Evolutionary conservation across 2,888 invertebrate species (phyloP).

Genomic region (Leptinotarsa haldemani): DNA sequence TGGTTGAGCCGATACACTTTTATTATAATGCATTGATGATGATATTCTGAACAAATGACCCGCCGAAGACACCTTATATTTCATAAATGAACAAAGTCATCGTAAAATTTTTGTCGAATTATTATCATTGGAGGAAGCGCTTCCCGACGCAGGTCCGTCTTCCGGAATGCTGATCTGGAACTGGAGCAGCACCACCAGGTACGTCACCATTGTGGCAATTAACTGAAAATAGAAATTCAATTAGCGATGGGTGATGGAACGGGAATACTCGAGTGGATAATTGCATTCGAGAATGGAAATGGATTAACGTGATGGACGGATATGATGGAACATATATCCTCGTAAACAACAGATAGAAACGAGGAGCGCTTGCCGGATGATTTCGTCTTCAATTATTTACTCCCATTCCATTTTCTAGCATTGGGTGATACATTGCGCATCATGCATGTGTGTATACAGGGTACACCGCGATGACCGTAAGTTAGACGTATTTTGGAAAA

Average conservation of each 20-base stretch:
- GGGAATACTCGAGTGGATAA: not conserved
- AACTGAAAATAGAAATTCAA: conserved; percentile 66
- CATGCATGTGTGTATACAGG: no score
- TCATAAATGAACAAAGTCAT: not conserved
- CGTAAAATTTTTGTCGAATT: not conserved
- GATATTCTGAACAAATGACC: no score
- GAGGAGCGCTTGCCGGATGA: not conserved
- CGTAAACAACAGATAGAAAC: not conserved
- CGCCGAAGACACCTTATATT: no score
- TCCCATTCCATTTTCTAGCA: no score
- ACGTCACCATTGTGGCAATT: conserved; percentile 81
- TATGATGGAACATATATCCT: not conserved
- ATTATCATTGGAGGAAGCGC: not conserved
- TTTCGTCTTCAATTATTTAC: not conserved
- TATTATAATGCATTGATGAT: no score
- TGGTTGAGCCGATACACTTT: no score
- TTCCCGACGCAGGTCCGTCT: conserved; percentile 53
- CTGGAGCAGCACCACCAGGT: conserved; percentile 78
- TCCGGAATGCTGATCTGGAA: conserved; percentile 83
- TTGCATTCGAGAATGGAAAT: conserved; percentile 7
- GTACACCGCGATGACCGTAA: no score
- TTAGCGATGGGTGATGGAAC: conserved; percentile 2
- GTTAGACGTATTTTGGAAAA: no score
- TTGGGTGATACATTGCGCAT: no score
- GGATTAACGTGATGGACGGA: not conserved